These are phyloP conservation scores for Notolabrus celidotus DNA, from an alignment of 2,797 vertebrate genomes.

Conservation along the genomic window DNA sequence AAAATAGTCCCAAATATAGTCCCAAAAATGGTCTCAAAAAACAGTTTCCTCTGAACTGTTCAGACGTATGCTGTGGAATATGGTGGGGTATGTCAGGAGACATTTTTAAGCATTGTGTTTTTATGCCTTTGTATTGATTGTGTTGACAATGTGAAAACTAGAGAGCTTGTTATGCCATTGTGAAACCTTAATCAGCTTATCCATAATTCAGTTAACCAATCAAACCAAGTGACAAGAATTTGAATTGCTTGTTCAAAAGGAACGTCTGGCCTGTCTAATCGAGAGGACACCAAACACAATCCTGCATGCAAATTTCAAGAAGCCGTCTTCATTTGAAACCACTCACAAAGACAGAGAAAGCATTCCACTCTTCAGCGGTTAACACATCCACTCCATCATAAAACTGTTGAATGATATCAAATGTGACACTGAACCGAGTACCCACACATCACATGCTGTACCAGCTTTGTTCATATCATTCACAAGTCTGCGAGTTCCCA, in stretches of 20 bases:
- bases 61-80: too few species aligned
- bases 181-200: not conserved
- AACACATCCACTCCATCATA: constrained; percentile 1
- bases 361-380: constrained; percentile 2
- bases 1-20: too few species aligned
- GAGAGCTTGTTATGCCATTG: not conserved
- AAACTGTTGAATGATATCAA: constrained; percentile 22
- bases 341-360: not conserved
- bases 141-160: not conserved
- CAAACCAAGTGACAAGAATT: not conserved
- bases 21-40: too few species aligned
- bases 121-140: not conserved
- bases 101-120: not conserved
- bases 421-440: constrained; percentile 28
- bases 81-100: too few species aligned
- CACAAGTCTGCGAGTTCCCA: constrained; percentile 30
- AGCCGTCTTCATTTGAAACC: not conserved
- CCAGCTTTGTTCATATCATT: constrained; percentile 33
- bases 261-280: not conserved
- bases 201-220: not conserved
- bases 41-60: too few species aligned
- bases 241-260: not conserved
- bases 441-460: constrained; percentile 27
- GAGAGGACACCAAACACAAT: not conserved
- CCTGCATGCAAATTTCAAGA: not conserved